A percentile compares a stretch with the other conserved stretches of the same genome.
These are phyloP conservation scores for Odontamblyopus lacepedii DNA, from an alignment of 2,797 vertebrate species.

Conservation along the genomic window DNA sequence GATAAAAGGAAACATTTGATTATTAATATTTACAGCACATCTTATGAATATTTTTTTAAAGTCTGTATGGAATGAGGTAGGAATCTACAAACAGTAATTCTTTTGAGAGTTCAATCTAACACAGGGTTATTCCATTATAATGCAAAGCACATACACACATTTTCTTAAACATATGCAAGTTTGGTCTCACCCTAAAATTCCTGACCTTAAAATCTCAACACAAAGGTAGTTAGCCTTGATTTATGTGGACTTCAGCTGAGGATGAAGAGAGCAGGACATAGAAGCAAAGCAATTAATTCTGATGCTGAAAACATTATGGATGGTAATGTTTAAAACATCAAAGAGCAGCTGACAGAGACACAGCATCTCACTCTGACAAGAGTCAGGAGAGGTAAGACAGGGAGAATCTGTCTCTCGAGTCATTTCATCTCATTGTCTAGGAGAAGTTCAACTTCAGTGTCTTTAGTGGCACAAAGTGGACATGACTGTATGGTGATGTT, in stretches of 20 bases:
- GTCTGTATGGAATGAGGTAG: background rate
- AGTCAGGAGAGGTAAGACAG: conserved; percentile 73
- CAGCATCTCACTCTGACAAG: conserved; percentile 70
- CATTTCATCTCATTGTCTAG: conserved; percentile 56
- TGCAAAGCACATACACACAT: conserved; percentile 9
- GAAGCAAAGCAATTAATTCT: conserved; percentile 73
- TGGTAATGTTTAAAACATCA: conserved; percentile 80
- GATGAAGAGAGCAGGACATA: conserved; percentile 68
- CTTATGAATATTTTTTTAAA: background rate
- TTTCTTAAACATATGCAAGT: conserved; percentile 42
- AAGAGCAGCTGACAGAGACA: conserved; percentile 66
- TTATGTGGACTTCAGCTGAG: conserved; percentile 63
- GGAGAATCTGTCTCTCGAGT: conserved; percentile 57
- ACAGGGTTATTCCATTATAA: conserved; percentile 14
- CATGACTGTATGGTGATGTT: background rate
- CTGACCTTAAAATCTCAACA: conserved; percentile 70
- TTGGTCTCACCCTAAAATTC: conserved; percentile 63
- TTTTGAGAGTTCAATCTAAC: conserved; percentile 19
- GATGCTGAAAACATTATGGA: conserved; percentile 78
- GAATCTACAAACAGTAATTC: conserved; percentile 6
- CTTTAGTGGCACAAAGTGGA: background rate
- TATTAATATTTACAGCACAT: background rate
- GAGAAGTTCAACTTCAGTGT: conserved; percentile 35
- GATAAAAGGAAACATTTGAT: background rate
- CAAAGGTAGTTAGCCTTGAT: conserved; percentile 73